These are phyloP conservation scores for Notospermus geniculatus DNA, from an alignment of 1,140 invertebrate genomes.

Conservation along the genomic window DNA sequence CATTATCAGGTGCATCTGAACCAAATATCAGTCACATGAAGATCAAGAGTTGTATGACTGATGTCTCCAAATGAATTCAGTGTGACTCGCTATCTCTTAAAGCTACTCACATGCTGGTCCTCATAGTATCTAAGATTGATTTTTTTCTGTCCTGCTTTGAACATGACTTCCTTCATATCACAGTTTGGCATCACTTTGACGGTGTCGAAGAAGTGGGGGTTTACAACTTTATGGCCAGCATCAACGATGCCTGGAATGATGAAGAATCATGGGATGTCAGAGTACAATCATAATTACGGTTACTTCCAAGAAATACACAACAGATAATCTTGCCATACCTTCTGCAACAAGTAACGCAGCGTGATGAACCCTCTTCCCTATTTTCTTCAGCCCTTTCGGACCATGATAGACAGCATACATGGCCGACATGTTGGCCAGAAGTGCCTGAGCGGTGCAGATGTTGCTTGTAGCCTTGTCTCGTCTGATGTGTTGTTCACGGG, in stretches of 20 bases:
- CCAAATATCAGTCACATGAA: too few species aligned
- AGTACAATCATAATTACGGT: too few species aligned
- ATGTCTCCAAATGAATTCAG: background rate
- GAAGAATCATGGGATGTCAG: too few species aligned
- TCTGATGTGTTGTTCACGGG: conserved; percentile 96
- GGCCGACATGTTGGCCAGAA: conserved; percentile 91
- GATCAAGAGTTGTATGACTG: conserved; percentile 6
- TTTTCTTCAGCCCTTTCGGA: conserved; percentile 80
- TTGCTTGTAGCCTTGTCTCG: conserved; percentile 98
- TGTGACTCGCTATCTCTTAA: too few species aligned
- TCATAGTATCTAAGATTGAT: conserved; percentile 79
- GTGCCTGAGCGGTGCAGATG: conserved; percentile 96
- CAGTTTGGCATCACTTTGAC: conserved; percentile 71
- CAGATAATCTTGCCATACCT: conserved; percentile 52
- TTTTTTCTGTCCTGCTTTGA: conserved; percentile 70
- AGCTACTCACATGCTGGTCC: conserved; percentile 60
- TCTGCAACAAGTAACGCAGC: conserved; percentile 76
- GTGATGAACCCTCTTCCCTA: conserved; percentile 85
- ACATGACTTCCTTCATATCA: conserved; percentile 60
- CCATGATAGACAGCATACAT: conserved; percentile 99
- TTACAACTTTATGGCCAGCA: conserved; percentile 74
- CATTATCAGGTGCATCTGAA: too few species aligned
- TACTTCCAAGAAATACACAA: too few species aligned
- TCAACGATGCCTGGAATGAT: conserved; percentile 64
- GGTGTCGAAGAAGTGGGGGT: conserved; percentile 90